Evolutionary conservation across 2,797 vertebrate genomes (phyloP), one percentile per base, ranked within the genome.

Genomic region (Onychomys arenicola): DNA sequence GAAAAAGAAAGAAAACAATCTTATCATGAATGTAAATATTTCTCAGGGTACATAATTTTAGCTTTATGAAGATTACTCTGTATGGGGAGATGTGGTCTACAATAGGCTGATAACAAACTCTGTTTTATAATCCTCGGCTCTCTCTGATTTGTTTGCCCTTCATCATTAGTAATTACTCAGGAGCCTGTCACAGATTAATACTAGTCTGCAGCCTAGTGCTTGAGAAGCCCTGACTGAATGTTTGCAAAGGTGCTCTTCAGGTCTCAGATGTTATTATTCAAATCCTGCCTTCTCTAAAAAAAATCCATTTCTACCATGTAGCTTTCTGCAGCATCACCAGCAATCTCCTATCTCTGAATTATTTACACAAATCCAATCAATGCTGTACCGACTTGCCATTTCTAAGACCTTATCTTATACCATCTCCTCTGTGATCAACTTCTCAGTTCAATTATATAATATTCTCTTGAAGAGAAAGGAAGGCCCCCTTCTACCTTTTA

Each of bases 281-380:
- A 94, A 89, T 29, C 67, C 55, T 82, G 16, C 9, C 43, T 16
- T 27, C 1, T 40, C 29, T 46, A 21, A 8, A 46, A 65, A 65
- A 95, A 92, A 76, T 61, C 27, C 11, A 90, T 43, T 90, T 93
- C 25, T 10, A 61, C 69, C 37, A 6, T 3, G 1, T 8, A 71
- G 11, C 2, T 61, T 88, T 85, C 46, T 91, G 43, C 17, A 81
- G 46, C 63, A n/a, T 29, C 40, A 46, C 59, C 21, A 43, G 46
- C 4, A 29, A 77, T 81, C 23, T 81, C 25, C 88, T 29, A 57
- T 90, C 34, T 93, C 46, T 91, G 55, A 93, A 84, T 94, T 95
- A 93, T 88, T 95, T 93, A 82, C 55, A 92, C 73, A 80, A 87
- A 87, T 76, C 37, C 9, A 91, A 83, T 89, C 61, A 69, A 65